These are phyloP conservation scores for Mechanitis mazaeus DNA, from an alignment of 2,888 invertebrate genomes.

Conservation along the genomic window DNA sequence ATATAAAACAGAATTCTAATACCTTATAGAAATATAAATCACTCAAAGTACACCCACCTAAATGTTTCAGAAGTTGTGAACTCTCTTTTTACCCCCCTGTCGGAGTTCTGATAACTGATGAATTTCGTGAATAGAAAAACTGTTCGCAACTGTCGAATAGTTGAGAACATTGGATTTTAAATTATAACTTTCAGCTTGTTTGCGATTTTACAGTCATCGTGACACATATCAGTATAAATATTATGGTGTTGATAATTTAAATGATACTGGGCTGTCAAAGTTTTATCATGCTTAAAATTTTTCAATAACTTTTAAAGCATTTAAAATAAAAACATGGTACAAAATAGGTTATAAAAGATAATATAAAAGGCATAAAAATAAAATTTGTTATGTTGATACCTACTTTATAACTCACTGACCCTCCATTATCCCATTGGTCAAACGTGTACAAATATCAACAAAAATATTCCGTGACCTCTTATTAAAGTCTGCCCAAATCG, in stretches of 20 bases:
- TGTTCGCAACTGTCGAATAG: slow-evolving; percentile 33
- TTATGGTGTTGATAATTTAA: too few species aligned
- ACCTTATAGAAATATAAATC: too few species aligned
- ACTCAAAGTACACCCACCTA: too few species aligned
- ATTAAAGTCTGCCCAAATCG: slow-evolving; percentile 5
- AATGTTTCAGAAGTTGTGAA: slow-evolving; percentile 28
- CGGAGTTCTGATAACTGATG: slow-evolving; percentile 36
- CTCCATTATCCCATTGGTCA: slow-evolving; percentile 1
- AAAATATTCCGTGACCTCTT: slow-evolving; percentile 6
- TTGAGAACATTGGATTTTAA: slow-evolving; percentile 14
- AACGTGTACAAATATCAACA: slow-evolving; percentile 6
- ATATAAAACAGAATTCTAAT: too few species aligned
- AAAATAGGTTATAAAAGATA: neutral
- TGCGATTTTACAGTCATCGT: too few species aligned
- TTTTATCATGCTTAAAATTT: too few species aligned
- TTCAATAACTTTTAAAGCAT: too few species aligned
- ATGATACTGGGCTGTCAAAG: too few species aligned
- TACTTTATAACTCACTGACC: slow-evolving; percentile 6
- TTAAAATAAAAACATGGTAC: neutral
- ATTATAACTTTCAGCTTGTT: slow-evolving; percentile 10
- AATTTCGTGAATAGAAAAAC: slow-evolving; percentile 38
- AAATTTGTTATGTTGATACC: slow-evolving; percentile 1
- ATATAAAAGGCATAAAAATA: neutral
- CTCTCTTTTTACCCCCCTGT: slow-evolving; percentile 32
- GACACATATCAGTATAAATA: too few species aligned